Evolutionary conservation across 2,888 invertebrate species (phyloP).

Genomic region (Mimas tiliae): DNA sequence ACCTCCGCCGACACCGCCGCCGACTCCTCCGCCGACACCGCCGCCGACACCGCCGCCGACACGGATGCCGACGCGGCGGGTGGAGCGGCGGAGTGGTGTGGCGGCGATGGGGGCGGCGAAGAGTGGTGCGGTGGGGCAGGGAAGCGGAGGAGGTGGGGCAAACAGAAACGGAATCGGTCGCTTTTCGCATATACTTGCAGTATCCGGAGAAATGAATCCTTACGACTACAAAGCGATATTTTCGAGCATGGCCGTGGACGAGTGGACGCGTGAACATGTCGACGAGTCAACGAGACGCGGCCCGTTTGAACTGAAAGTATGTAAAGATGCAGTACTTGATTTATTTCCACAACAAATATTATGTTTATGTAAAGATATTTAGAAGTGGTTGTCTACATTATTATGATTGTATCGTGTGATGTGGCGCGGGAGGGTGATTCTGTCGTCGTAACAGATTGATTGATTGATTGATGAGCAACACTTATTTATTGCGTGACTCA

Average conservation of each 20-base stretch:
- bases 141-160: neutral
- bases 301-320: neutral
- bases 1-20: neutral
- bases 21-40: neutral
- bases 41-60: neutral
- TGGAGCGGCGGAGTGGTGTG: neutral
- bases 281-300: neutral
- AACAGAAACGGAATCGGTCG: neutral
- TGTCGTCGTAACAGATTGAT: too few species aligned
- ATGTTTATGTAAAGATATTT: constrained; percentile 14
- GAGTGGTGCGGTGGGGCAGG: neutral
- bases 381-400: neutral
- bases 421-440: neutral
- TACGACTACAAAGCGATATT: neutral
- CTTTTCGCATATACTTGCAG: constrained; percentile 4
- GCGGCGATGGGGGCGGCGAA: neutral
- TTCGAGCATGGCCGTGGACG: neutral
- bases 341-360: neutral
- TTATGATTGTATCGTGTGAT: neutral
- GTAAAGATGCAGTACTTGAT: neutral
- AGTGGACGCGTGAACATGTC: too few species aligned
- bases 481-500: too few species aligned
- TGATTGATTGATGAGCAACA: too few species aligned
- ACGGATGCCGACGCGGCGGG: neutral
- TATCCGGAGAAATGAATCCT: neutral